Percentiles rank a stretch among this genome's conserved stretches.
Evolutionary conservation across 2,888 invertebrate species (phyloP).

Genomic region (Rhagium mordax): DNA sequence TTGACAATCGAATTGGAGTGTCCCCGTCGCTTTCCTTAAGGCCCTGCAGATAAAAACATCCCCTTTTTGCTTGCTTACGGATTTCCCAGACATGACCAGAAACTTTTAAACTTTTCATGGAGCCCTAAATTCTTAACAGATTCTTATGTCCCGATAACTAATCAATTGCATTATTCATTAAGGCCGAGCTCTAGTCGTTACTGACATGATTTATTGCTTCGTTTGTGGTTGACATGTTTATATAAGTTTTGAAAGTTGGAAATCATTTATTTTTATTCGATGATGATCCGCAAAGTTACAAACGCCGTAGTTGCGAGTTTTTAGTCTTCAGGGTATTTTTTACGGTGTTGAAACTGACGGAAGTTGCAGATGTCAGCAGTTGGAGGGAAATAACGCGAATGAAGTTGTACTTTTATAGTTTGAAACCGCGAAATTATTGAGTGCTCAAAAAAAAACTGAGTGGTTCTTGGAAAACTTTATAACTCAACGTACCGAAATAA

Average conservation of each 20-base stretch:
- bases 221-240: neutral
- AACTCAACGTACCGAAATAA: too few relatives aligned
- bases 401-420: too few relatives aligned
- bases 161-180: constrained; percentile 19
- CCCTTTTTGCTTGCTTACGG: neutral
- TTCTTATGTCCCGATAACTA: constrained; percentile 8
- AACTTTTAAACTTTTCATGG: neutral
- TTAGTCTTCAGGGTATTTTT: too few relatives aligned
- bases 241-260: neutral
- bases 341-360: too few relatives aligned
- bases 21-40: neutral
- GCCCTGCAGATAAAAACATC: neutral
- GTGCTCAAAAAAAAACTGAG: too few relatives aligned
- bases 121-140: constrained; percentile 8
- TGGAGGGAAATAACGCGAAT: too few relatives aligned
- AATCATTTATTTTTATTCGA: neutral
- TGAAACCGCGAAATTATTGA: too few relatives aligned
- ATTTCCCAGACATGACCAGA: neutral
- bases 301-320: too few relatives aligned
- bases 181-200: neutral
- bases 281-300: neutral
- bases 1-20: too few relatives aligned
- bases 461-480: too few relatives aligned
- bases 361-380: too few relatives aligned
- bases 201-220: constrained; percentile 3